Percentiles rank a stretch among this genome's conserved stretches.
These are phyloP conservation scores for Mesoligia furuncula DNA, from an alignment of 2,888 invertebrate genomes.

Conservation along the genomic window DNA sequence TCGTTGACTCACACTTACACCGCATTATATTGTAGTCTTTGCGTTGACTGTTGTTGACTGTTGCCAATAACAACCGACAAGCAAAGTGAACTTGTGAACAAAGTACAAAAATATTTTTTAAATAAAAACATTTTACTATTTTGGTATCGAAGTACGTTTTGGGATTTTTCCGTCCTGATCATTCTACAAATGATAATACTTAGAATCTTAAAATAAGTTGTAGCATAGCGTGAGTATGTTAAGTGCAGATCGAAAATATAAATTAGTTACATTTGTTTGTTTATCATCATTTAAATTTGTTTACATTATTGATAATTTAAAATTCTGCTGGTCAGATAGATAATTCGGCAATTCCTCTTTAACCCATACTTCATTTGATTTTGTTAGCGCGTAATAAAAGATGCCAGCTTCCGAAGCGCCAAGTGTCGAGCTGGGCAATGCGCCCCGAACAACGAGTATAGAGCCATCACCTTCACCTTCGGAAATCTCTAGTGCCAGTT, in stretches of 20 bases:
- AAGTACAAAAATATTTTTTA: conserved; percentile 35
- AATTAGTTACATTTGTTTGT: conserved; percentile 30
- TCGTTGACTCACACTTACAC: no score
- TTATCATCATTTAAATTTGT: conserved; percentile 16
- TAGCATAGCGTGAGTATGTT: neutral
- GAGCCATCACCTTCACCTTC: conserved; percentile 83
- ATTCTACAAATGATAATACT: conserved; percentile 16
- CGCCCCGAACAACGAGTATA: conserved; percentile 79
- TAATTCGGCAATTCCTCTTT: neutral
- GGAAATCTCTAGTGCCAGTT: conserved; percentile 86
- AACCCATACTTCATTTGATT: conserved; percentile 11
- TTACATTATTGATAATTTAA: neutral
- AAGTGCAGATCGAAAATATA: neutral
- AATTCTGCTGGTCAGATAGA: conserved; percentile 1
- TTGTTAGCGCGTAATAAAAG: conserved; percentile 36
- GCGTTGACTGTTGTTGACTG: no score
- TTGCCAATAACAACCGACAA: conserved; percentile 59
- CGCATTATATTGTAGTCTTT: no score
- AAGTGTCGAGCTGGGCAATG: conserved; percentile 82
- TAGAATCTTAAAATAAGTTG: neutral
- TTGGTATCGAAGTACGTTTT: conserved; percentile 3
- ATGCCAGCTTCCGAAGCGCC: conserved; percentile 86
- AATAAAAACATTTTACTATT: conserved; percentile 24
- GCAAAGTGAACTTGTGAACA: conserved; percentile 45
- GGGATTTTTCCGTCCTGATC: neutral